phyloP scores from a whole-genome alignment of 2,113 vertebrate genomes.

The Percina caprodes region DNA sequence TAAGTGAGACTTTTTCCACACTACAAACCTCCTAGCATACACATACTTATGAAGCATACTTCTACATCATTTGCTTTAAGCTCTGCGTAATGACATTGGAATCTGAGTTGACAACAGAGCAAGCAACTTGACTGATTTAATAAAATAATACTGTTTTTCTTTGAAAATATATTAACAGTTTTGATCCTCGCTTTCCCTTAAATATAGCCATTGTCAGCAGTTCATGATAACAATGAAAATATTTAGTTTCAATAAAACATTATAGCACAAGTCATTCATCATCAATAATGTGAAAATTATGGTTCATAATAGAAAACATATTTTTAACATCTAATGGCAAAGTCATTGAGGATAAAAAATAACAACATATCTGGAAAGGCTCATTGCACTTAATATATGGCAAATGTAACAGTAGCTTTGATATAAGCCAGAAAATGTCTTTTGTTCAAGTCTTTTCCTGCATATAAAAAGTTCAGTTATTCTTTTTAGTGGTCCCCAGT shows the following conservation, averaged over 20 bases:
- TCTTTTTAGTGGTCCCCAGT: constrained; percentile 72
- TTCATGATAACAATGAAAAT: constrained; percentile 84
- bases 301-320: constrained; percentile 83
- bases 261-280: constrained; percentile 77
- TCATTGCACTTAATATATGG: constrained; percentile 90
- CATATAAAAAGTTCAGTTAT: constrained; percentile 74
- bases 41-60: constrained; percentile 88
- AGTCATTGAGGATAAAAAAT: constrained; percentile 83
- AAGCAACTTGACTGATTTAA: constrained; percentile 85
- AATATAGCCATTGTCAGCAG: constrained; percentile 83
- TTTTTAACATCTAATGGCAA: constrained; percentile 82
- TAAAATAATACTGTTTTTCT: constrained; percentile 88
- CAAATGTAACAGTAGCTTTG: constrained; percentile 94
- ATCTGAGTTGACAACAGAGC: constrained; percentile 84
- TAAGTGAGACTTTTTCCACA: constrained; percentile 43
- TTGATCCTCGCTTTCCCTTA: constrained; percentile 75
- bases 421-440: constrained; percentile 90
- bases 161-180: constrained; percentile 86
- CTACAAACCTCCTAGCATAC: constrained; percentile 67
- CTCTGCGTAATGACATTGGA: constrained; percentile 82
- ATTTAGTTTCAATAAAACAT: constrained; percentile 82
- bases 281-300: constrained; percentile 80
- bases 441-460: constrained; percentile 82
- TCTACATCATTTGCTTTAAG: constrained; percentile 84
- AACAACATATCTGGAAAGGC: constrained; percentile 85